Evolutionary conservation across 2,888 invertebrate species (phyloP).

Genomic region (Serrognathus titanus): DNA sequence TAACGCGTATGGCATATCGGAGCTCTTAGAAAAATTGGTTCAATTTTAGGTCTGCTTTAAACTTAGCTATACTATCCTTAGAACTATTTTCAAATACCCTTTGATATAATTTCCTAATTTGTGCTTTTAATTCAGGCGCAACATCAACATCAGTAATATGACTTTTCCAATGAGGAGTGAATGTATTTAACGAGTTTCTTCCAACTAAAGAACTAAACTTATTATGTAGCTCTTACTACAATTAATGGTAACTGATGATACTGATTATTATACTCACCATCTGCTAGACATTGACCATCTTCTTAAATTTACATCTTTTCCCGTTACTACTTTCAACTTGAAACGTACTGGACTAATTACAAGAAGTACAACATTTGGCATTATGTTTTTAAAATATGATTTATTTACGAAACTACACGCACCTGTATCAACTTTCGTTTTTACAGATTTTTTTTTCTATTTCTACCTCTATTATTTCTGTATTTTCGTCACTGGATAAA

Average conservation of each 20-base stretch:
- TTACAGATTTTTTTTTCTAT: not conserved
- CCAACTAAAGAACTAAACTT: conserved; percentile 18
- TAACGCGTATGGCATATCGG: conserved; percentile 24
- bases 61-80: conserved; percentile 3
- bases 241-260: conserved; percentile 12
- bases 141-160: not conserved
- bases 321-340: conserved; percentile 15
- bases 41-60: conserved; percentile 14
- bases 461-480: not conserved
- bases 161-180: conserved; percentile 14
- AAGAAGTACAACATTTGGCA: conserved; percentile 1
- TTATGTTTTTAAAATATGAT: conserved; percentile 7
- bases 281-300: conserved; percentile 10
- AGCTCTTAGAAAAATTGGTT: conserved; percentile 27
- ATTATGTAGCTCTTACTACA: conserved; percentile 5
- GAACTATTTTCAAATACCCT: conserved; percentile 5
- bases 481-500: too few species aligned
- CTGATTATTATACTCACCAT: conserved; percentile 6
- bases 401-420: conserved; percentile 1
- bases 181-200: conserved; percentile 18
- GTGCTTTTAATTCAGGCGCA: not conserved
- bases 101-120: not conserved
- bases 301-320: conserved; percentile 12
- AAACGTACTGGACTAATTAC: conserved; percentile 3
- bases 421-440: conserved; percentile 5